Conservation (phyloP, 2,797 vertebrate species). For the Oreochromis mossambicus region DNA sequence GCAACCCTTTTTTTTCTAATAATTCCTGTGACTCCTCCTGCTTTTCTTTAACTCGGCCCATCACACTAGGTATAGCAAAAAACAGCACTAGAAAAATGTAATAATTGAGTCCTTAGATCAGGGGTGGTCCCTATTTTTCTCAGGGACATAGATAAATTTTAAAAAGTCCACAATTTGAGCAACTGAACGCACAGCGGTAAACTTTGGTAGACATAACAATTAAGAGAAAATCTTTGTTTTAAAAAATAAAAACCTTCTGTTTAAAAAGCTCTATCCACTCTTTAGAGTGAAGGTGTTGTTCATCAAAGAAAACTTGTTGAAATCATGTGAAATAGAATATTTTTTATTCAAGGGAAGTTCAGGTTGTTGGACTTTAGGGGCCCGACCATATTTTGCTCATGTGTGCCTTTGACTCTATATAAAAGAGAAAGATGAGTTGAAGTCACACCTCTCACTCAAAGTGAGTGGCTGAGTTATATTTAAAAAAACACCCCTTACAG, state of each 20-base stretch:
- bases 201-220: not conserved
- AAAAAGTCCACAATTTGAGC: not conserved
- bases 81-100: fast-evolving
- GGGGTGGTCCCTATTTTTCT: fast-evolving
- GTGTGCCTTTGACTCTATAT: not conserved
- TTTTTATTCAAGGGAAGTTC: not conserved
- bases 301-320: not conserved
- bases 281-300: not conserved
- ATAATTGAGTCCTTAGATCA: not conserved
- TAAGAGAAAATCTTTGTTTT: not conserved
- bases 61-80: not conserved
- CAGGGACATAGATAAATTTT: not conserved
- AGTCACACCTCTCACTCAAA: not conserved
- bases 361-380: not conserved
- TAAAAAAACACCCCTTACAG: fast-evolving
- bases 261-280: not conserved
- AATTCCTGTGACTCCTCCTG: fast-evolving
- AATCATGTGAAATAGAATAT: not conserved
- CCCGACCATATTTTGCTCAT: fast-evolving
- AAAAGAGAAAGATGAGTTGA: fast-evolving
- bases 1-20: not conserved
- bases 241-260: not conserved
- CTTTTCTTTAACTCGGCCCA: fast-evolving
- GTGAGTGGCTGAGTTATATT: not conserved
- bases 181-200: not conserved